These are phyloP conservation scores for Galemys pyrenaicus DNA, from an alignment of 2,113 vertebrate genomes.

Conservation along the genomic window DNA sequence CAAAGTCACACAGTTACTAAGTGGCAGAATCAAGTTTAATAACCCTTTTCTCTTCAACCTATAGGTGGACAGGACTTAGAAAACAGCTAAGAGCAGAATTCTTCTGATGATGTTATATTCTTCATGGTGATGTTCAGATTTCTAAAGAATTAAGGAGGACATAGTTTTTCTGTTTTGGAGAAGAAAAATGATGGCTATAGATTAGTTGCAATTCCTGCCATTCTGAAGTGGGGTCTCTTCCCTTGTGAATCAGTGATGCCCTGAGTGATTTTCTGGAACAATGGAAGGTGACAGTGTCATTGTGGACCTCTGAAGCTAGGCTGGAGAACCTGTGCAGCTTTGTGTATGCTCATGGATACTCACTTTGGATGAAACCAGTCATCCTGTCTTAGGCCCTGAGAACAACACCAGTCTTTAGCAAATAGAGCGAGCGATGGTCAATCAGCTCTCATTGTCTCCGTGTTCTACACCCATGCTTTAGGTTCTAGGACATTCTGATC, in stretches of 20 bases:
- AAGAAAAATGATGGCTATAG: neutral
- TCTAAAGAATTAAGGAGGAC: neutral
- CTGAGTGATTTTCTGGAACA: neutral
- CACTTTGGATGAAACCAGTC: neutral
- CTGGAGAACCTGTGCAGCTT: neutral
- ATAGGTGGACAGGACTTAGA: neutral
- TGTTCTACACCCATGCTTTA: neutral
- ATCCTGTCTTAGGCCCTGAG: neutral
- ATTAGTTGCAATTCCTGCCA: neutral
- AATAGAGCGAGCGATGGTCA: neutral
- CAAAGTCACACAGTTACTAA: neutral
- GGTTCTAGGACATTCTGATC: neutral
- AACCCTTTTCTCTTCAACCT: neutral
- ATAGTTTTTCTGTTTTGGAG: neutral
- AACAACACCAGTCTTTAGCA: neutral
- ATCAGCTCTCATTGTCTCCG: accelerated
- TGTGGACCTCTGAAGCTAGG: neutral
- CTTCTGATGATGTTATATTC: too few species aligned
- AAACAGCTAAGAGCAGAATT: neutral
- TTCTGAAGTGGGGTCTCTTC: neutral
- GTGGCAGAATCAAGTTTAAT: neutral
- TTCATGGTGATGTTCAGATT: neutral
- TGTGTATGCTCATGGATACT: neutral
- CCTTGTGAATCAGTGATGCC: neutral
- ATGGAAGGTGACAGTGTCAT: neutral